A percentile compares a stretch with the other conserved stretches of the same genome.
These are phyloP conservation scores for Hiodon alosoides DNA, from an alignment of 2,113 vertebrate genomes.

Conservation along the genomic window DNA sequence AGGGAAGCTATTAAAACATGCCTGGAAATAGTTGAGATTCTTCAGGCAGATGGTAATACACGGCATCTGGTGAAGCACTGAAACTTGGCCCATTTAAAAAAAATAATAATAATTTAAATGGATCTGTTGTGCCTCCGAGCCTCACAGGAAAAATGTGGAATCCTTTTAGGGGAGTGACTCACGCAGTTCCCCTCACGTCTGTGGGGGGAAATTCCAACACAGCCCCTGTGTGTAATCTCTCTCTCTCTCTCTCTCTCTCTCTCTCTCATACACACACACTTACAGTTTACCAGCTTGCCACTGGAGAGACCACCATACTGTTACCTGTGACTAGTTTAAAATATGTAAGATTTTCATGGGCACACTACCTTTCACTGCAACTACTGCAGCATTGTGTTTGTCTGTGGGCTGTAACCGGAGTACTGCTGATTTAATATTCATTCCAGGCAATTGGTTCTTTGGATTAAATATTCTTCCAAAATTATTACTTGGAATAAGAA, in stretches of 20 bases:
- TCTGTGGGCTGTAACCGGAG: too few relatives aligned
- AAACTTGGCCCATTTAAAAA: slow-evolving; percentile 35
- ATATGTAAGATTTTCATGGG: too few relatives aligned
- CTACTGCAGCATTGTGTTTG: too few relatives aligned
- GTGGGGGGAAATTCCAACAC: background rate
- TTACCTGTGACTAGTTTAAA: background rate
- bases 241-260: too few relatives aligned
- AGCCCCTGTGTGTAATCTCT: background rate
- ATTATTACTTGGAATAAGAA: too few relatives aligned
- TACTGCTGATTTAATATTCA: too few relatives aligned
- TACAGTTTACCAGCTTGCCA: slow-evolving; percentile 5
- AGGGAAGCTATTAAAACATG: slow-evolving; percentile 51
- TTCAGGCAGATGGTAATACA: slow-evolving; percentile 49
- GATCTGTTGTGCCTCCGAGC: slow-evolving; percentile 34
- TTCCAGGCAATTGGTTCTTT: too few relatives aligned
- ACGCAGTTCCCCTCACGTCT: slow-evolving; percentile 4
- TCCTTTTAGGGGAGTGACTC: slow-evolving; percentile 55
- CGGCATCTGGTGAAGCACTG: slow-evolving; percentile 47
- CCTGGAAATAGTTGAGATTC: slow-evolving; percentile 57
- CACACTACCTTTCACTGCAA: too few relatives aligned
- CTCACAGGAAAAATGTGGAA: slow-evolving; percentile 36
- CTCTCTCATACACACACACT: too few relatives aligned
- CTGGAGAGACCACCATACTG: slow-evolving; percentile 22
- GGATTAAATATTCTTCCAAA: too few relatives aligned
- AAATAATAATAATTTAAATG: slow-evolving; percentile 30